These are phyloP conservation scores for Gibbula magus DNA, from an alignment of 2,888 invertebrate species.

Conservation along the genomic window DNA sequence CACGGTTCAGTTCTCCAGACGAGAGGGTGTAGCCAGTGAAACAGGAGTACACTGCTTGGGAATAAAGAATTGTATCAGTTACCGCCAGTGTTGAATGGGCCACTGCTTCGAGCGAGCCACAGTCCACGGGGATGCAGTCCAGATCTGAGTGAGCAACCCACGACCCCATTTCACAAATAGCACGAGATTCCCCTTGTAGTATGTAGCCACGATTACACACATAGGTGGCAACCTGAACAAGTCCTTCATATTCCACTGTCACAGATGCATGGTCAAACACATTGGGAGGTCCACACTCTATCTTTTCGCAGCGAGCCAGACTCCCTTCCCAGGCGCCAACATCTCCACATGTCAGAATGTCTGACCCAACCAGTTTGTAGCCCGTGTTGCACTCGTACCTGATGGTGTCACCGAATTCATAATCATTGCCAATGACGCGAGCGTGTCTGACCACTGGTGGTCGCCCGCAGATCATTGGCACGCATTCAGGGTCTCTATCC, in stretches of 20 bases:
- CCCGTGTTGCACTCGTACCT: slow-evolving; percentile 53
- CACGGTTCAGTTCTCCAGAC: slow-evolving; percentile 85
- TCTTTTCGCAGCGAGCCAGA: slow-evolving; percentile 44
- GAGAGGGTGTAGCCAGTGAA: not conserved
- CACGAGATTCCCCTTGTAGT: slow-evolving; percentile 51
- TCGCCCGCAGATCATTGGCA: slow-evolving; percentile 41
- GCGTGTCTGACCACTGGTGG: slow-evolving; percentile 75
- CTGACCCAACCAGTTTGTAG: slow-evolving; percentile 42
- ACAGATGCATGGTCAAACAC: slow-evolving; percentile 33
- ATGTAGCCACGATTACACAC: slow-evolving; percentile 25
- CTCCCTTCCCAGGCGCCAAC: slow-evolving; percentile 48
- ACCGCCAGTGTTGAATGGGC: slow-evolving; percentile 33
- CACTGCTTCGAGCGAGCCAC: slow-evolving; percentile 71
- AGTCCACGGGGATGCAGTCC: slow-evolving; percentile 72
- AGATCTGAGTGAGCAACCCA: slow-evolving; percentile 55
- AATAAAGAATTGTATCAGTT: not conserved
- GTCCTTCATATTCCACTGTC: not conserved
- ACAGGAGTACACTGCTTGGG: not conserved
- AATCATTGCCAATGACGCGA: slow-evolving; percentile 59
- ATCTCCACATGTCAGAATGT: slow-evolving; percentile 40
- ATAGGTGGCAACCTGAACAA: not conserved
- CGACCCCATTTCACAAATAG: slow-evolving; percentile 58
- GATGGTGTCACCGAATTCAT: slow-evolving; percentile 53
- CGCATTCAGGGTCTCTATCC: slow-evolving; percentile 41
- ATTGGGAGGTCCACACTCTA: slow-evolving; percentile 53